Base-by-base conservation (phyloP, 2,888 invertebrate species). In the Paralinhomoeus sp. region DNA sequence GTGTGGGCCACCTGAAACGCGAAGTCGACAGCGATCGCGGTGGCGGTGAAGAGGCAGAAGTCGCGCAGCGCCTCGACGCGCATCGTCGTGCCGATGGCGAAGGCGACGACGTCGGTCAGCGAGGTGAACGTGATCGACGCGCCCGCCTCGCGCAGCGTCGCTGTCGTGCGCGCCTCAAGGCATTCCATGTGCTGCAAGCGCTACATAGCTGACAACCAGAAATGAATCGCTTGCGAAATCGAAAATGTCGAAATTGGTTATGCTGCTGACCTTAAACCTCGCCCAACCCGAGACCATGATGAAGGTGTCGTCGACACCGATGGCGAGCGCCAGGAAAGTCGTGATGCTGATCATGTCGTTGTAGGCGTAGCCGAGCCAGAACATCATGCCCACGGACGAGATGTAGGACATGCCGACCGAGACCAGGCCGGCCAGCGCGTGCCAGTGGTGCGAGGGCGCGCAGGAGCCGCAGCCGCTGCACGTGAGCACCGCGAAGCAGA, bases 221-320 rank as follows among this genome's bases (percentile, higher is more conserved):
- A 31, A 31, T 12, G 36, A 38, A 22, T 22, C 38, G 21, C 23
- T 38, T 22, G 7, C 7, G 7, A 20, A 12, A n/a, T n/a, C n/a
- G n/a, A n/a, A n/a, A n/a, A n/a, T n/a, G n/a, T n/a, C n/a, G n/a
- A n/a, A 12, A 22, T 22, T 12, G 23, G 5, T 9, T 7, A 38
- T 38, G n/a, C n/a, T n/a, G n/a, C n/a, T n/a, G n/a, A n/a, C n/a
- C n/a, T n/a, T n/a, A n/a, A n/a, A n/a, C n/a, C n/a, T n/a, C n/a
- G 13, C 15, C 21, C n/a, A n/a, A n/a, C n/a, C n/a, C n/a, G n/a
- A n/a, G n/a, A n/a, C n/a, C 13, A 42, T 21, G 22, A 42, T 24
- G 33, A 41, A 41, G 9, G 41, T 41, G 41, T 41, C 41, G 41
- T 41, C 41, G 20, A 41, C 41, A 21, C 42, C 42, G 34, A 42